Percentiles rank a stretch among this genome's conserved stretches.
Conservation (phyloP, 2,113 vertebrate species). For the Equus przewalskii region DNA sequence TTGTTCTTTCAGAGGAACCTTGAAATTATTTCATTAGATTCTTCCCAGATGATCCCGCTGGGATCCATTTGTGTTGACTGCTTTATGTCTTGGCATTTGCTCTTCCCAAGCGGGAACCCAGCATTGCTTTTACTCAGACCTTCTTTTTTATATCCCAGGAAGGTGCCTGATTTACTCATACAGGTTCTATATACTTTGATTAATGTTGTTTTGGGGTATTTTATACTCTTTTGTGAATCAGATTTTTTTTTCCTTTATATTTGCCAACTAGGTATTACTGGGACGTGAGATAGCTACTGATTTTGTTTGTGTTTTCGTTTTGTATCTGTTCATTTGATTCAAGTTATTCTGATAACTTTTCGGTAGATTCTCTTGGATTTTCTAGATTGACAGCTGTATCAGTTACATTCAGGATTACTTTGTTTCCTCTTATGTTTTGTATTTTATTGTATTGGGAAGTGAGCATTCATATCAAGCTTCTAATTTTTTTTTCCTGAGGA, state of each 20-base stretch:
- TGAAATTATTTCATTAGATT: slow-evolving; percentile 31
- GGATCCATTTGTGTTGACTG: background rate
- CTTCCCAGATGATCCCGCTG: background rate
- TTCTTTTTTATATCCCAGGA: background rate
- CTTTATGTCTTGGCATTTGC: background rate
- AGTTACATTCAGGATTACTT: background rate
- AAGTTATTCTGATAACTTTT: background rate
- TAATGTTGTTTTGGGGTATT: background rate
- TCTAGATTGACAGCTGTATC: background rate
- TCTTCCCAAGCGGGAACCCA: background rate
- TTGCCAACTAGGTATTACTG: background rate
- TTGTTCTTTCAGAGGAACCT: slow-evolving; percentile 52
- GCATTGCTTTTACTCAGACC: background rate
- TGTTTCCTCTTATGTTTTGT: background rate
- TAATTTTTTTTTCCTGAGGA: background rate
- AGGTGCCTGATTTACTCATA: background rate
- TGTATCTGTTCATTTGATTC: background rate
- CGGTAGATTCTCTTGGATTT: background rate
- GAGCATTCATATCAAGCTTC: background rate
- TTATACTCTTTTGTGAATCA: background rate
- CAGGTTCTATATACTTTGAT: background rate
- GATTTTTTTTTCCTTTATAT: background rate
- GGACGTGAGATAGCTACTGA: background rate
- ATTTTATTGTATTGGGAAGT: background rate
- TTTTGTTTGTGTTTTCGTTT: background rate